Evolutionary conservation across 2,797 vertebrate genomes (phyloP), one percentile per base, ranked within the genome.

Genomic region (Pseudocheirus occidentalis): DNA sequence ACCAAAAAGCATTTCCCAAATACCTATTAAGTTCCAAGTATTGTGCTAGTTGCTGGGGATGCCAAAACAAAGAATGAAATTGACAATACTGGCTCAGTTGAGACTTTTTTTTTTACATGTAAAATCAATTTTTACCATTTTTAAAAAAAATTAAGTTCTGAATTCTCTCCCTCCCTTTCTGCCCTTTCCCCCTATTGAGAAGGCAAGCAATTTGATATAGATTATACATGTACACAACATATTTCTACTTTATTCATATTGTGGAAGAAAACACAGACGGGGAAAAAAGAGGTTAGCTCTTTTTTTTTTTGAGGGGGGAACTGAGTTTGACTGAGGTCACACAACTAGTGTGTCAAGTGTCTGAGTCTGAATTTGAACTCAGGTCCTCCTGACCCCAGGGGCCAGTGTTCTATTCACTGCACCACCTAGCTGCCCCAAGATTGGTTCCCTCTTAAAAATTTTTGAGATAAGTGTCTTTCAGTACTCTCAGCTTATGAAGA

Each of bases 1-100:
- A 87, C 40, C 73, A 87, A 4, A 91, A 91, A 55, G 52, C 93
- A 94, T 92, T 95, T 94, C 92, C 55, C 92, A 95, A 94, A 55
- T 10, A 81, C 73, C 40, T 81, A 46, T n/a, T 40, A 21, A 18
- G 18, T 40, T 9, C 66, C 50, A 93, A 73, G 89, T 94, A 55
- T 46, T 96, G 24, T 81, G 14, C 27, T 53, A 21, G 5, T 55
- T 13, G 24, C 66, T 81, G 92, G 93, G 50, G 59, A 55, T 62
- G 50, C 14, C 91, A 34, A 94, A 27, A 14, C 81, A 34, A 90
- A 6, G 52, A 58, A 92, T 46, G 52, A 92, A 31, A 7, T 21
- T 4, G 6, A n/a, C 40, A 34, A 53, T 89, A n/a, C 57, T 87
- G 58, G 14, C 0, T 3, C 0, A 24, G 6, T 81, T 81, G 66